Percentiles rank a stretch among this genome's conserved stretches.
Conservation (phyloP, 2,888 invertebrate genomes). For the Osmoderma eremita region DNA sequence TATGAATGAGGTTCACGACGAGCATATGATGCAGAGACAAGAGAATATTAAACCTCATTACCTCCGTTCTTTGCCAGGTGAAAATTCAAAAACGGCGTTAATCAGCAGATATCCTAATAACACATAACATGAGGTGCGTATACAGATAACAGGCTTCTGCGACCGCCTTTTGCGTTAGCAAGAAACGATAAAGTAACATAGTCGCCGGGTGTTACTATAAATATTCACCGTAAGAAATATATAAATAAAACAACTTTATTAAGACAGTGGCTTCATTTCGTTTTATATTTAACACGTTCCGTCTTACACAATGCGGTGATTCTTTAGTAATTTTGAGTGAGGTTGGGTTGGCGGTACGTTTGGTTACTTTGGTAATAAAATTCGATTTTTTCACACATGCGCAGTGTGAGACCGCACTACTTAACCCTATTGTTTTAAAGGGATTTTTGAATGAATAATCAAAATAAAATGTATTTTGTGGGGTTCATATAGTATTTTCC, state of each 20-base stretch:
- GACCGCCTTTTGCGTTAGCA: background rate
- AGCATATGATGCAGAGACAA: too few relatives aligned
- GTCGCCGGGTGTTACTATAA: constrained; percentile 1
- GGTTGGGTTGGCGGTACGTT: constrained; percentile 1
- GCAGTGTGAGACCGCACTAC: too few relatives aligned
- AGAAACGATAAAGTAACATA: background rate
- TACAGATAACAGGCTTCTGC: background rate
- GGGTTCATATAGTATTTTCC: too few relatives aligned
- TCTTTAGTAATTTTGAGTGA: background rate
- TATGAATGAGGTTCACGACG: background rate
- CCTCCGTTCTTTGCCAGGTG: too few relatives aligned
- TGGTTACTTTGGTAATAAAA: constrained; percentile 17
- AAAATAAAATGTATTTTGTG: too few relatives aligned
- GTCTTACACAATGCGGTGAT: background rate
- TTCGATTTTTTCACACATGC: constrained; percentile 38
- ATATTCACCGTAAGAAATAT: constrained; percentile 8
- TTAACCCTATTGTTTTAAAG: too few relatives aligned
- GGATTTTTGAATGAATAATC: too few relatives aligned
- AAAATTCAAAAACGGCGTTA: too few relatives aligned
- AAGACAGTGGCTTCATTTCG: background rate
- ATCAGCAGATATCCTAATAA: constrained; percentile 6
- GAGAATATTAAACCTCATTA: too few relatives aligned
- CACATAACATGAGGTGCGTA: background rate
- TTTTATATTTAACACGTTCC: constrained; percentile 2
- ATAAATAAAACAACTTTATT: constrained; percentile 11